Percentiles rank a stretch among this genome's conserved stretches.
Conservation (phyloP, 2,888 invertebrate genomes). For the Diarsia rubi region DNA sequence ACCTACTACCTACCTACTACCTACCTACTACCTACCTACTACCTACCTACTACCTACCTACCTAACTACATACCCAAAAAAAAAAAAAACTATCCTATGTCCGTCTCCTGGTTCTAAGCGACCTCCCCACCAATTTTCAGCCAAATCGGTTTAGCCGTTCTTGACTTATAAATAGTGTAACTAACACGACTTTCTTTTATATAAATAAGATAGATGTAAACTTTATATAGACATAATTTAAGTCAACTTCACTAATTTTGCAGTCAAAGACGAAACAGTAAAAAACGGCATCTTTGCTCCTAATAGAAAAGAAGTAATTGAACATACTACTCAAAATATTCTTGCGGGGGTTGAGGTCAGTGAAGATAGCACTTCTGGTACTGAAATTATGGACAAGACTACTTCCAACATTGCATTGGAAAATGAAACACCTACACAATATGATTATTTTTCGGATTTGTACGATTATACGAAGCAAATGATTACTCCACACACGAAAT, state of each 20-base stretch:
- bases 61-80: too few relatives aligned
- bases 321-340: conserved; percentile 19
- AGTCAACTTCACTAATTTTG: conserved; percentile 9
- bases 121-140: too few relatives aligned
- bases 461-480: conserved; percentile 73
- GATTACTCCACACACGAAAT: conserved; percentile 64
- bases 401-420: conserved; percentile 22
- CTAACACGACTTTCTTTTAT: too few relatives aligned
- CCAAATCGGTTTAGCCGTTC: too few relatives aligned
- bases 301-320: conserved; percentile 3
- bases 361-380: conserved; percentile 11
- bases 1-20: too few relatives aligned
- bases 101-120: too few relatives aligned
- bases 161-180: too few relatives aligned
- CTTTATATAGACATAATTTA: not conserved
- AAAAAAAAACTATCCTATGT: too few relatives aligned
- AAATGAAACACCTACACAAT: conserved; percentile 55
- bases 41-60: too few relatives aligned
- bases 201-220: too few relatives aligned
- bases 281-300: not conserved
- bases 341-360: not conserved
- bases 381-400: conserved; percentile 6
- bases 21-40: too few relatives aligned
- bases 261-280: conserved; percentile 17
- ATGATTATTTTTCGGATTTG: conserved; percentile 81